Conservation (phyloP, 2,888 invertebrate genomes). For the Drosophila crucigera region DNA sequence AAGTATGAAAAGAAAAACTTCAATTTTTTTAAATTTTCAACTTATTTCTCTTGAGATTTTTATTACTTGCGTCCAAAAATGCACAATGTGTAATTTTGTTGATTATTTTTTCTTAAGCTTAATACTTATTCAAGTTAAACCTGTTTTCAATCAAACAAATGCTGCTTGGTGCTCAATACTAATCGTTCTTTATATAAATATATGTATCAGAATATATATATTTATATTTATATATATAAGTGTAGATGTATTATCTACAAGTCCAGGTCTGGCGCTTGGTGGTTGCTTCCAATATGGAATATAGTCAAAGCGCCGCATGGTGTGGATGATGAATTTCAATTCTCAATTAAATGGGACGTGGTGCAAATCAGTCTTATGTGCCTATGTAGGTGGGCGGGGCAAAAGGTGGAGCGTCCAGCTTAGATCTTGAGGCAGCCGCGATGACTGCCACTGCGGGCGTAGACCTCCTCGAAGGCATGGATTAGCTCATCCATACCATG, state of each 20-base stretch:
- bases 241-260: constrained; percentile 17
- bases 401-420: constrained; percentile 18
- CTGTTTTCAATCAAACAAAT: constrained; percentile 76
- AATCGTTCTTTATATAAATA: constrained; percentile 60
- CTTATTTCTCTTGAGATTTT: constrained; percentile 51
- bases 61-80: constrained; percentile 47
- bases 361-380: constrained; percentile 68
- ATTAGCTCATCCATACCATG: constrained; percentile 97
- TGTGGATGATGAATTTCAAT: constrained; percentile 44
- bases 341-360: constrained; percentile 41
- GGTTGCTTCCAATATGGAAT: constrained; percentile 74
- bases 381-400: constrained; percentile 30
- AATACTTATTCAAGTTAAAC: constrained; percentile 63
- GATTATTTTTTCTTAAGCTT: constrained; percentile 28
- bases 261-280: constrained; percentile 36
- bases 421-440: constrained; percentile 80
- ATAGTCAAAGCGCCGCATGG: constrained; percentile 49
- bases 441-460: constrained; percentile 73
- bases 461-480: constrained; percentile 87
- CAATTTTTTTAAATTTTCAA: constrained; percentile 2
- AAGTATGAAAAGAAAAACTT: background rate
- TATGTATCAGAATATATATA: constrained; percentile 24
- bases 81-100: constrained; percentile 35
- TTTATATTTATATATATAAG: constrained; percentile 11
- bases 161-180: constrained; percentile 75